Conservation (phyloP, 2,797 vertebrate genomes). For the Hypotaenidia okinawae region DNA sequence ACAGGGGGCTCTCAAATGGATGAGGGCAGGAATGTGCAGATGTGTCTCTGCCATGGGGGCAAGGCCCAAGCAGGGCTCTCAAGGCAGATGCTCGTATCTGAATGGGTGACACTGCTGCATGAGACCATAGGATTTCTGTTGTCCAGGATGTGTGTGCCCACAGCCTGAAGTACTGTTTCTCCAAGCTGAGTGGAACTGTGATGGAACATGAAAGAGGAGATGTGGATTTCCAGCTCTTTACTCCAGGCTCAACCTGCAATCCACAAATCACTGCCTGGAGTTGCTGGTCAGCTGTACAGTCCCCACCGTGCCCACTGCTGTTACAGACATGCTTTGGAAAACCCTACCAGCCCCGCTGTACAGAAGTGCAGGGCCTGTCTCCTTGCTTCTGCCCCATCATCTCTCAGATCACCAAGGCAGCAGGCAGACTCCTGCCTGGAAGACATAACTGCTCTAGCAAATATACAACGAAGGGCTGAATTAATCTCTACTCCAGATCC, state of each 20-base stretch:
- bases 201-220: neutral
- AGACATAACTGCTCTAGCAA: neutral
- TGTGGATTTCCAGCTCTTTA: neutral
- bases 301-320: no score
- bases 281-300: neutral
- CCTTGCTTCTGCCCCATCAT: neutral
- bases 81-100: neutral
- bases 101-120: neutral
- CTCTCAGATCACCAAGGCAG: neutral
- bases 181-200: neutral
- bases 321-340: neutral
- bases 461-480: neutral
- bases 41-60: neutral
- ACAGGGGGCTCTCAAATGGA: neutral
- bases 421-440: neutral
- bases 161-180: neutral
- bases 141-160: no score
- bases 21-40: neutral
- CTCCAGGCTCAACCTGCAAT: neutral
- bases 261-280: neutral
- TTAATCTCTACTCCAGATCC: neutral
- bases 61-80: neutral
- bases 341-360: accelerated
- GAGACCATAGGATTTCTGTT: neutral
- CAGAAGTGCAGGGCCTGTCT: neutral